These are phyloP conservation scores for Cinclus cinclus DNA, from an alignment of 2,113 vertebrate species.

Conservation along the genomic window DNA sequence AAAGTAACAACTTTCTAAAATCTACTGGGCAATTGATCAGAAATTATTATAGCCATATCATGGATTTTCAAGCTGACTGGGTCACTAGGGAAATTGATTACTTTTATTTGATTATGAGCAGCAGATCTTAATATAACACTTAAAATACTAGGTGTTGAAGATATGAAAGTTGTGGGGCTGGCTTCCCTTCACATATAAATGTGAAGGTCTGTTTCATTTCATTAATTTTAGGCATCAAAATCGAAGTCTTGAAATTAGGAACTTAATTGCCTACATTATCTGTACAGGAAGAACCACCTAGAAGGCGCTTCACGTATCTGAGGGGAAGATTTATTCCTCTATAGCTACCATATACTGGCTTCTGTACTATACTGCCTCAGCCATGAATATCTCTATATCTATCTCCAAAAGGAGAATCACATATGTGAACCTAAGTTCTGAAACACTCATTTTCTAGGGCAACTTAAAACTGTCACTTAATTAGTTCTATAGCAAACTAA, in stretches of 20 bases:
- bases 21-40: neutral
- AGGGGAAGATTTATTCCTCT: neutral
- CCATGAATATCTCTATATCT: accelerated
- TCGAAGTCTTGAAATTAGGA: neutral
- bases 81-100: neutral
- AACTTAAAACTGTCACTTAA: neutral
- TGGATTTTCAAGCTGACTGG: neutral
- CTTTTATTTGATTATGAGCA: neutral
- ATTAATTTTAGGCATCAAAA: neutral
- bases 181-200: neutral
- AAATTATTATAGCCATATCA: neutral
- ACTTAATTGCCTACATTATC: neutral
- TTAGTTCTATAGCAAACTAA: neutral
- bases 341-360: neutral
- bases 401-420: neutral
- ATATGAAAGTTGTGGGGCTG: neutral
- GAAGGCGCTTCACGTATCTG: neutral
- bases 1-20: neutral
- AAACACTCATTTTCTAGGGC: neutral
- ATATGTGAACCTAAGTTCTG: neutral
- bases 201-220: neutral
- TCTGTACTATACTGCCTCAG: neutral
- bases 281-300: neutral
- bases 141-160: neutral
- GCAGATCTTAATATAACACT: neutral